Conservation (phyloP, 37 sponge, comb jelly and placozoan genomes). For the Halisarca cf. caerulea region DNA sequence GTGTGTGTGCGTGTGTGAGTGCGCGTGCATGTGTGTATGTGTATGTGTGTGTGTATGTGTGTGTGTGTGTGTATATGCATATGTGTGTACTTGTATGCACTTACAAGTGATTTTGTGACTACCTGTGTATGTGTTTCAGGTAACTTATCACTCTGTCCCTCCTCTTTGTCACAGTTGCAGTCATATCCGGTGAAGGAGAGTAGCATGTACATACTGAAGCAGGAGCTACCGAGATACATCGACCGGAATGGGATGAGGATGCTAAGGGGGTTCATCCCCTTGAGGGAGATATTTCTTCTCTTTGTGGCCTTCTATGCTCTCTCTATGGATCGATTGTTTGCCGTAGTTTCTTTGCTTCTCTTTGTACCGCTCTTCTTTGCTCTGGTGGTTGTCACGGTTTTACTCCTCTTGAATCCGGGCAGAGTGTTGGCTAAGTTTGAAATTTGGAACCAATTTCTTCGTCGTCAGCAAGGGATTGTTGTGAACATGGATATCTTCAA, state of each 20-base stretch:
- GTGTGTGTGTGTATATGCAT: too few species aligned
- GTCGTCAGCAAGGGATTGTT: background rate
- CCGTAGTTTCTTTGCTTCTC: background rate
- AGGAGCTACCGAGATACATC: background rate
- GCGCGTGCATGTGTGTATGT: too few species aligned
- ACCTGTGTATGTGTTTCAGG: background rate
- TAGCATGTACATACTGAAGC: background rate
- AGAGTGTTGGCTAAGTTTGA: background rate
- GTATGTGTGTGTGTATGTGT: too few species aligned
- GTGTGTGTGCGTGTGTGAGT: too few species aligned
- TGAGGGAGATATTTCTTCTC: background rate
- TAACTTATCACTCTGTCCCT: background rate
- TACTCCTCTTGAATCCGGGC: background rate
- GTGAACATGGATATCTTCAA: background rate
- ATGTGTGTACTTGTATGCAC: too few species aligned
- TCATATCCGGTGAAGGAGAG: background rate
- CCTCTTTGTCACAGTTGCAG: background rate
- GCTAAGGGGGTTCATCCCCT: constrained; percentile 4
- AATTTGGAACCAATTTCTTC: background rate
- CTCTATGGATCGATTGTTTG: background rate
- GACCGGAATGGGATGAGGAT: background rate
- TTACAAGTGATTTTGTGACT: too few species aligned
- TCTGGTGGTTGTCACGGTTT: background rate
- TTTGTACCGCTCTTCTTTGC: background rate
- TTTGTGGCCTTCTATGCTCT: background rate